Evolutionary conservation across 2,113 vertebrate genomes (phyloP).

Genomic region (Strigops habroptila): DNA sequence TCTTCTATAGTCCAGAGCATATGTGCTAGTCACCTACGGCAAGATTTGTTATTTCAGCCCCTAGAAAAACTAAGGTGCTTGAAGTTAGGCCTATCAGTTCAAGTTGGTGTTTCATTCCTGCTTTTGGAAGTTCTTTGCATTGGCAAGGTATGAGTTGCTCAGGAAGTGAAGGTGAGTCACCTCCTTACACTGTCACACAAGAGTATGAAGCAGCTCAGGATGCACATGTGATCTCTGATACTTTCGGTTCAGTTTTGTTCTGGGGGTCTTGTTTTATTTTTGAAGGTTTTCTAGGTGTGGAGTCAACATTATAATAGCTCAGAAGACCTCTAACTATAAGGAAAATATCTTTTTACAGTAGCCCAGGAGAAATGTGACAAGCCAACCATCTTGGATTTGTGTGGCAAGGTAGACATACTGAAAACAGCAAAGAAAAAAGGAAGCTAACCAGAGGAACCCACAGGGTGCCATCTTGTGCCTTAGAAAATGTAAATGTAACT

Average conservation of each 20-base stretch:
- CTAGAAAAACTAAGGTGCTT: not conserved
- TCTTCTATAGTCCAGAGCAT: not conserved
- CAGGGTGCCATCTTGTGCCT: not conserved
- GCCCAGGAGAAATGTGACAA: not conserved
- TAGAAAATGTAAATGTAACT: not conserved
- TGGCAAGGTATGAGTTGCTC: not conserved
- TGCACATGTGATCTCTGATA: not conserved
- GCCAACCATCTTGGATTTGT: not conserved
- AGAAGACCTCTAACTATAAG: not conserved
- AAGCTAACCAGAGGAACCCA: not conserved
- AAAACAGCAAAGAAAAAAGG: not conserved
- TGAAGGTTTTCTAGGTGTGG: not conserved
- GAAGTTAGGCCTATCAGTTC: not conserved
- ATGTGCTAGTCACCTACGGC: not conserved
- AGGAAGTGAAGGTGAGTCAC: not conserved
- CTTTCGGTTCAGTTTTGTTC: not conserved
- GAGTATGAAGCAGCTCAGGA: not conserved
- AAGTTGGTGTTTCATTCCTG: not conserved
- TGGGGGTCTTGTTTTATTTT: not conserved
- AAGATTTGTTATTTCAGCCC: not conserved
- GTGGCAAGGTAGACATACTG: accelerated
- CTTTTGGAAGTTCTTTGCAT: not conserved
- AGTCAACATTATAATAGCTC: not conserved
- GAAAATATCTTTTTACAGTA: not conserved
- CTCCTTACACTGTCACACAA: not conserved